Evolutionary conservation across 2,888 invertebrate species (phyloP), one percentile per base, ranked within the genome.

Genomic region (Cheilosia vulpina): DNA sequence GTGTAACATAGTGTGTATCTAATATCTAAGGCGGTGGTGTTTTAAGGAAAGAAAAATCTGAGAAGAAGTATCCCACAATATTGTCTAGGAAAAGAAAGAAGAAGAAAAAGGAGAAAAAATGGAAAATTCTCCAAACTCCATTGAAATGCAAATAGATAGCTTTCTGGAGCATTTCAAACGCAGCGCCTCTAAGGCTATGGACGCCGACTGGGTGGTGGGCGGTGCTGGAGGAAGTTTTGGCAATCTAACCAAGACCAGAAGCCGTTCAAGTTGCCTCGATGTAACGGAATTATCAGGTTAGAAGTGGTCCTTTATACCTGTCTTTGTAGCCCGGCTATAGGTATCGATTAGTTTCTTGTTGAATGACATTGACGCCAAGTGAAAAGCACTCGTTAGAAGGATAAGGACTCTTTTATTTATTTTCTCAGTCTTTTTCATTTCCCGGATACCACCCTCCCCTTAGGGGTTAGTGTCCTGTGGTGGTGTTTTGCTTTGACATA

Each of bases 61-160:
- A 58, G 19, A 17, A 69, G 21, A 52, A 43, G 55, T 62, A 31
- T 9, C 31, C 9, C 31, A 17, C 17, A 17, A 17, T 47, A 17
- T 47, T 17, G 17, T 9, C n/a, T 2, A 7, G n/a, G n/a, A 7
- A 58, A 63, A 34, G 27, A 27, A 6, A 27, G 6, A 27, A 27
- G 27, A 27, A 27, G 27, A 27, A 6, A 6, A 60, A 17, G 21
- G 21, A 57, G 11, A 21, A 57, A 87, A 75, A 47, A 92, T 92
- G 92, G 91, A 92, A 88, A 91, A 88, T 79, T 94, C 95, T 89
- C 90, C 91, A 69, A 94, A 94, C 88, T 96, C 94, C 89, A 95
- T 96, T 92, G 96, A 96, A 93, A 96, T 95, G 90, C 96, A 96
- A 93, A 96, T 96, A 93, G 96, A 96, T 94, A 95, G 95, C 93